Evolutionary conservation across 2,888 invertebrate genomes (phyloP), one percentile per base, ranked within the genome.

Genomic region (Macaria liturata): DNA sequence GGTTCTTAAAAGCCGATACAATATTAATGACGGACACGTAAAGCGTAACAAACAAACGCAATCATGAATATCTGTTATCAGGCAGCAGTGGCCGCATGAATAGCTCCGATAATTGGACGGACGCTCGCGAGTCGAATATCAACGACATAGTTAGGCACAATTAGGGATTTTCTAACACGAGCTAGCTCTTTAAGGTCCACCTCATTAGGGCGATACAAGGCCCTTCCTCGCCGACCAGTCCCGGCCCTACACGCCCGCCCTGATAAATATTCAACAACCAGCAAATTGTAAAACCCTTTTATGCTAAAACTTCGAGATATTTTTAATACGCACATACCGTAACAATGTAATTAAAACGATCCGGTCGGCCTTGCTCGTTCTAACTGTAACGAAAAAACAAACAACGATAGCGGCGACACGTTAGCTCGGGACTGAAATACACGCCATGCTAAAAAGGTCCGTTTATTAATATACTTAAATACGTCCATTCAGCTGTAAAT

Each of bases 141-240:
- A 83, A 85, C 76, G 75, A 82, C 80, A 83, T 79, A 81, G 81
- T 84, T 81, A 78, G 71, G 76, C 78, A 83, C 84, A 88, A 85
- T 87, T 87, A 83, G 84, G 81, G 80, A 81, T 84, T 86, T 86
- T 84, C 83, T 84, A 85, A 86, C 81, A 83, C 81, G 78, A 71
- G 70, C 75, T 70, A 71, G 72, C 80, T 79, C 75, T 82, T 84
- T 83, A 86, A 81, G 85, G 73, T 74, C 72, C 74, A 78, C 74
- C 84, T 87, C 85, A 87, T 90, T 88, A 88, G 85, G 80, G 76
- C 62, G 75, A 64, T 76, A 88, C 88, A 86, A 69, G 84, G 69
- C 64, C 76, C 71, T 69, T 66, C 71, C 64, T 63, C 70, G 71
- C 64, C 53, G 68, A 68, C 54, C 54, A 44, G 54, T 67, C 64